phyloP scores from a whole-genome alignment of 2,113 vertebrate genomes.

The Xenus cinereus region DNA sequence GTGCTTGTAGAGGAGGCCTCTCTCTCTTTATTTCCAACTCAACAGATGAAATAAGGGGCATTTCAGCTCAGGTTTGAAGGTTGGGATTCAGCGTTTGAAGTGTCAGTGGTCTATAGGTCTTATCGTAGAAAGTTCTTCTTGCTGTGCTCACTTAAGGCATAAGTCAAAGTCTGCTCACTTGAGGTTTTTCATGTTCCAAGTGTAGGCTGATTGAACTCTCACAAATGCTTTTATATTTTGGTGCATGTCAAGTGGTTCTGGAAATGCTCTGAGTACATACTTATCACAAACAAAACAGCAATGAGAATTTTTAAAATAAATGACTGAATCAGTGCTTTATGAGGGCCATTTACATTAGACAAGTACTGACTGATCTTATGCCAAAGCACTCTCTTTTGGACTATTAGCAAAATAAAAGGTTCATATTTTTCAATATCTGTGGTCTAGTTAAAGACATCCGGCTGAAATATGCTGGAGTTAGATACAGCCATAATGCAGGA shows the following conservation, averaged over 20 bases:
- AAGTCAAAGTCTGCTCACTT: not conserved
- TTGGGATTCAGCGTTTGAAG: not conserved
- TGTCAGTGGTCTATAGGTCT: not conserved
- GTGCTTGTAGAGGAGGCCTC: not conserved
- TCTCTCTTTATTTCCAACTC: not conserved
- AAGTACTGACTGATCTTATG: not conserved
- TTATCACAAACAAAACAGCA: constrained; percentile 43
- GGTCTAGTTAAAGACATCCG: constrained; percentile 22
- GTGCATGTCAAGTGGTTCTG: not conserved
- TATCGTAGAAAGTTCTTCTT: not conserved
- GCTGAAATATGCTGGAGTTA: constrained; percentile 53
- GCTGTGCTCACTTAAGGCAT: not conserved
- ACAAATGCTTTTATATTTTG: not conserved
- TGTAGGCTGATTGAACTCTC: not conserved
- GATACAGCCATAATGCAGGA: constrained; percentile 8
- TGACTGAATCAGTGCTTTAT: not conserved
- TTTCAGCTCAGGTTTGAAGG: not conserved
- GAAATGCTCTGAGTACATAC: not conserved
- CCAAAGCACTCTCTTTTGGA: constrained; percentile 29
- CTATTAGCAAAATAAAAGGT: constrained; percentile 51
- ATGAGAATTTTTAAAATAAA: constrained; percentile 19
- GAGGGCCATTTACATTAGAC: not conserved
- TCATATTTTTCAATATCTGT: constrained; percentile 18
- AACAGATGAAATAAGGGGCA: not conserved
- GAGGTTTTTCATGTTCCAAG: not conserved